Evolutionary conservation across 2,113 vertebrate genomes (phyloP).

Genomic region (Pituophis catenifer): DNA sequence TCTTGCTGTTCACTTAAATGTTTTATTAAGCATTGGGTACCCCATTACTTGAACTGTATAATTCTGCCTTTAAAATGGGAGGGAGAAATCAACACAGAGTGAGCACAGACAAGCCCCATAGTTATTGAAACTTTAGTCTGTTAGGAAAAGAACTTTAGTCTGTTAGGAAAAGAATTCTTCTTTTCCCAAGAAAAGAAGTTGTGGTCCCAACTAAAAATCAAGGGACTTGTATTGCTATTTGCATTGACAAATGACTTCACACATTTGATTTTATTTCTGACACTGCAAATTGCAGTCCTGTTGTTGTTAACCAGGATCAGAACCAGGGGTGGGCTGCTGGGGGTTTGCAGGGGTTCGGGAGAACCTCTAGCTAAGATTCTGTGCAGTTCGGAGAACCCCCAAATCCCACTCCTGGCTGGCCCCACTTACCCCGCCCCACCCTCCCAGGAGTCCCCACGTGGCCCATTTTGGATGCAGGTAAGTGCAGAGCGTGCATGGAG

Average conservation of each 20-base stretch:
- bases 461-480: too few relatives aligned
- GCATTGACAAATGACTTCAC: neutral
- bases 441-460: too few relatives aligned
- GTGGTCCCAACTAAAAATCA: neutral
- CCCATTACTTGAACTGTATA: neutral
- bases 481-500: too few relatives aligned
- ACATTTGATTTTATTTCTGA: neutral
- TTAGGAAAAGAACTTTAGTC: neutral
- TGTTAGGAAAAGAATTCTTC: neutral
- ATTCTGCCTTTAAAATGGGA: neutral
- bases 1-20: neutral
- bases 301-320: neutral
- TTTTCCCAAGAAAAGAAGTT: too few relatives aligned
- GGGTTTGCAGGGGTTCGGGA: too few relatives aligned
- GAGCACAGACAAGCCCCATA: neutral
- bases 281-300: neutral
- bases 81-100: neutral
- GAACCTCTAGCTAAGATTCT: too few relatives aligned
- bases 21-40: neutral
- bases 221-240: neutral
- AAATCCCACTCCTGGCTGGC: too few relatives aligned
- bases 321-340: too few relatives aligned
- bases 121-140: neutral
- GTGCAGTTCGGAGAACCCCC: too few relatives aligned
- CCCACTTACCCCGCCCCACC: too few relatives aligned